Evolutionary conservation across 2,113 vertebrate species (phyloP).

Genomic region (Rhinoderma darwinii): DNA sequence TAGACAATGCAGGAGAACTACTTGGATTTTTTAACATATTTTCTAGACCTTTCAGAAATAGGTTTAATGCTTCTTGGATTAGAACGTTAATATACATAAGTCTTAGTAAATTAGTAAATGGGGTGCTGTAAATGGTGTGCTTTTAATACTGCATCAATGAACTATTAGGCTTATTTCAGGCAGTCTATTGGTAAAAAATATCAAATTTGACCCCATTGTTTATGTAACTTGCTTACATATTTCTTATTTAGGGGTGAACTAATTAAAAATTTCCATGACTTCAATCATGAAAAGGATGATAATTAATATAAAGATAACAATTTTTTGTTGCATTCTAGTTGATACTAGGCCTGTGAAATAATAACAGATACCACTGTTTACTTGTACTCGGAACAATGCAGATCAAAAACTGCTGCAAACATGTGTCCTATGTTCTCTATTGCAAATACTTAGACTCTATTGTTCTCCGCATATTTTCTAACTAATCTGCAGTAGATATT

Average conservation of each 20-base stretch:
- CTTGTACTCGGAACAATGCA: background rate
- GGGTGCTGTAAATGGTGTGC: too few species aligned
- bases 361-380: background rate
- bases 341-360: too few species aligned
- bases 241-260: background rate
- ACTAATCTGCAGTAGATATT: background rate
- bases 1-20: too few species aligned
- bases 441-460: background rate
- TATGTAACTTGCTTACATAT: background rate
- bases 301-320: too few species aligned
- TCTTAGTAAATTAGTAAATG: too few species aligned
- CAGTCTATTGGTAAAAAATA: background rate
- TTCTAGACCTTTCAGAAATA: too few species aligned
- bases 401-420: background rate
- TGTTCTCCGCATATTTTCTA: background rate
- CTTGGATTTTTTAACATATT: too few species aligned
- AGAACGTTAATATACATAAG: too few species aligned
- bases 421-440: background rate
- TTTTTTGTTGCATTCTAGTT: too few species aligned
- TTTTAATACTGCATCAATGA: too few species aligned
- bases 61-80: too few species aligned
- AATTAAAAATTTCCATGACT: background rate
- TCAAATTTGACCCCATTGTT: background rate
- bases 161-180: background rate
- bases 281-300: background rate